phyloP scores from a whole-genome alignment of 2,797 vertebrate genomes.

The Australoheros facetus region DNA sequence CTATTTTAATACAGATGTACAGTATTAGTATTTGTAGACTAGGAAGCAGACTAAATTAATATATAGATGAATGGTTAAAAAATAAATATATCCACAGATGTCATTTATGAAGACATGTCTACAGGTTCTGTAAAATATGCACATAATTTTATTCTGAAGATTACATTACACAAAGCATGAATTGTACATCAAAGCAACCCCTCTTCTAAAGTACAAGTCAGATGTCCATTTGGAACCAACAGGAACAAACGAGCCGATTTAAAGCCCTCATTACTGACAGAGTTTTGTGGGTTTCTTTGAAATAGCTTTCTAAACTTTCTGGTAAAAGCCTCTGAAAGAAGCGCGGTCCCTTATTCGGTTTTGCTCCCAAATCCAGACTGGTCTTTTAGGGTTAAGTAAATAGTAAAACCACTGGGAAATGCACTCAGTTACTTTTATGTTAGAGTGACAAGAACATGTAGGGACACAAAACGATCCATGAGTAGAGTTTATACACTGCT shows the following conservation, averaged over 20 bases:
- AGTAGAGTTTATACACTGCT: too few species aligned
- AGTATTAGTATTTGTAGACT: not conserved
- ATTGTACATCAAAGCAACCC: conserved; percentile 8
- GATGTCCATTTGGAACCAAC: conserved; percentile 18
- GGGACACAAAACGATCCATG: too few species aligned
- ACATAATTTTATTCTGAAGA: not conserved
- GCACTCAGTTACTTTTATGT: not conserved
- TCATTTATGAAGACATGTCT: not conserved
- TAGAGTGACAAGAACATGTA: not conserved
- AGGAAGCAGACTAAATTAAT: not conserved
- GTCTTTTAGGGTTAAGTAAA: not conserved
- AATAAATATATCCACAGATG: not conserved
- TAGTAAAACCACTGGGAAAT: not conserved
- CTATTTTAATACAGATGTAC: not conserved
- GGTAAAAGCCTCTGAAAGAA: conserved; percentile 1
- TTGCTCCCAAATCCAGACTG: not conserved
- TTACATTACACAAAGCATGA: conserved; percentile 2
- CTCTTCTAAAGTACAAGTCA: not conserved
- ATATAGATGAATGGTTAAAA: not conserved
- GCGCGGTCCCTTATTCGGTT: not conserved
- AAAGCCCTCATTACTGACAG: conserved; percentile 38
- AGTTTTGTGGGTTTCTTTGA: not conserved
- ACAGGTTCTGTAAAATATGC: conserved; percentile 7
- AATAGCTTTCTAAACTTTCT: conserved; percentile 2
- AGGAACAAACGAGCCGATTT: not conserved